Percentiles rank a stretch among this genome's conserved stretches.
Conservation (phyloP, 2,888 invertebrate species). For the Leuctra nigra region DNA sequence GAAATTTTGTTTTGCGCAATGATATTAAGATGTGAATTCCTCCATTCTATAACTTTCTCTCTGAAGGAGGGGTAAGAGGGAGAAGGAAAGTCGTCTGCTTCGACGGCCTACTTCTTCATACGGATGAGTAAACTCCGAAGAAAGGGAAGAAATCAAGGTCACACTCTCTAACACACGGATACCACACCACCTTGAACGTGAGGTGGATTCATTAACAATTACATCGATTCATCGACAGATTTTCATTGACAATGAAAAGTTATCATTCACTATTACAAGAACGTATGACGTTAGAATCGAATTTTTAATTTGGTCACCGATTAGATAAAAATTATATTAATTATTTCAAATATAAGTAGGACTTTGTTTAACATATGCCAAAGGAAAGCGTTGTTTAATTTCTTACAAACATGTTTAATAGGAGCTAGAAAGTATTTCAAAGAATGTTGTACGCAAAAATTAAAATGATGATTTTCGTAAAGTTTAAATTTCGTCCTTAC, state of each 20-base stretch:
- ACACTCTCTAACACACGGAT: constrained; percentile 25
- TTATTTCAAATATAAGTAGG: constrained; percentile 10
- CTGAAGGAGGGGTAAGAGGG: not conserved
- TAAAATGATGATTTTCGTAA: not conserved
- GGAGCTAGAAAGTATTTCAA: constrained; percentile 15
- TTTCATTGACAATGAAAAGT: too few species aligned
- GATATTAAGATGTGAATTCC: constrained; percentile 17
- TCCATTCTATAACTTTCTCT: constrained; percentile 23
- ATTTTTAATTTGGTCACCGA: too few species aligned
- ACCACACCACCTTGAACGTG: constrained; percentile 19
- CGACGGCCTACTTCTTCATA: constrained; percentile 25
- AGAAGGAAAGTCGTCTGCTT: constrained; percentile 24
- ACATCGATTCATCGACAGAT: not conserved
- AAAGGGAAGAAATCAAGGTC: constrained; percentile 27
- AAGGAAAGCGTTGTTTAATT: constrained; percentile 17
- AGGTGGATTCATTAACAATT: constrained; percentile 13
- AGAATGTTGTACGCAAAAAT: constrained; percentile 8
- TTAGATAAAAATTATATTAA: too few species aligned
- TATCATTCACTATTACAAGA: too few species aligned
- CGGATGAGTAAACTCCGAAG: constrained; percentile 25
- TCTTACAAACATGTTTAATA: constrained; percentile 13
- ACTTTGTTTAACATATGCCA: constrained; percentile 15
- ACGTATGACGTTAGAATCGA: too few species aligned
- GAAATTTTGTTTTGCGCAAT: constrained; percentile 14
- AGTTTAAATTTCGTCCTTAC: not conserved